Percentiles rank a stretch among this genome's conserved stretches.
phyloP scores from a whole-genome alignment of 2,888 invertebrate genomes.

The Baronia brevicornis region DNA sequence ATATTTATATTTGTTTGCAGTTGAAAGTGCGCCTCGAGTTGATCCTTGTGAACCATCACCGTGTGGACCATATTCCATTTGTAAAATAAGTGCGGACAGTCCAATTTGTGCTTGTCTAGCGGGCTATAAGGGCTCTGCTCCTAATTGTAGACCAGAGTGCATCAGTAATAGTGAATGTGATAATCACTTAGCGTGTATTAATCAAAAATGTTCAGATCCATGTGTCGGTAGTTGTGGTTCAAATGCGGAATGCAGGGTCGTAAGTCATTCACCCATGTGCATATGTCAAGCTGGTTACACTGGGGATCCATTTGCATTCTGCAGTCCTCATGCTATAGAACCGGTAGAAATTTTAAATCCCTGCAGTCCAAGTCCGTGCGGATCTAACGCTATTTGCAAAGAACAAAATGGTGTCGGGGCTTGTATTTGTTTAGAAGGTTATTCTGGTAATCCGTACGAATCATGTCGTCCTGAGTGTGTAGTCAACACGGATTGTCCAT shows the following conservation, averaged over 20 bases:
- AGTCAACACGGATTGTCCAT: conserved; percentile 82
- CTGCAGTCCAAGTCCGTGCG: conserved; percentile 80
- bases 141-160: conserved; percentile 88
- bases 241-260: conserved; percentile 84
- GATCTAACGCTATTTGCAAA: conserved; percentile 77
- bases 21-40: conserved; percentile 34
- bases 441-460: conserved; percentile 85
- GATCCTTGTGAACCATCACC: conserved; percentile 83
- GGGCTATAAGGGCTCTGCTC: conserved; percentile 81
- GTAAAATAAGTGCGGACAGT: conserved; percentile 78
- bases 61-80: conserved; percentile 85
- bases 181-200: conserved; percentile 81
- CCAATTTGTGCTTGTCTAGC: conserved; percentile 85
- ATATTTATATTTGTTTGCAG: conserved; percentile 16
- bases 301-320: conserved; percentile 86
- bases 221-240: conserved; percentile 82
- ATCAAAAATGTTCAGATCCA: conserved; percentile 85
- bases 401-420: conserved; percentile 78
- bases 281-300: conserved; percentile 80
- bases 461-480: conserved; percentile 85
- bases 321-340: conserved; percentile 53
- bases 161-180: conserved; percentile 85
- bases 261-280: conserved; percentile 85
- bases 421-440: conserved; percentile 79
- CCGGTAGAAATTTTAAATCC: conserved; percentile 66